Base-by-base conservation (phyloP, 2,113 vertebrate genomes). In the Dicerorhinus sumatrensis region DNA sequence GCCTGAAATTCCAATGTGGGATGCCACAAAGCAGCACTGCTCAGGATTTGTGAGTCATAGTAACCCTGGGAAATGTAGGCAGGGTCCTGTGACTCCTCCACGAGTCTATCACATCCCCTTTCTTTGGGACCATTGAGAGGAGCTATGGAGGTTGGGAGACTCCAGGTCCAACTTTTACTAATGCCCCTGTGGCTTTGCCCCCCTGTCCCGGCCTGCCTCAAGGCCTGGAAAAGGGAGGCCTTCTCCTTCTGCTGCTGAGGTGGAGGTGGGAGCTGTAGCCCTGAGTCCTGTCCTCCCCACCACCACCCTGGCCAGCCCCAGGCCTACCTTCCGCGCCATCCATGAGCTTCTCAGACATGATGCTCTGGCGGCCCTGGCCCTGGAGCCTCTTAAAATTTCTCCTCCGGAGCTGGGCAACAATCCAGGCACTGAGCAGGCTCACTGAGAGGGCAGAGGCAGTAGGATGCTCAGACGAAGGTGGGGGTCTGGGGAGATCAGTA, bases 391-490 rank as follows among this genome's bases (percentile, higher is more conserved):
- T 99, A 97, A 99, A 99, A 90, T 98, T 98, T 94, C 97, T 98
- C 91, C 98, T 99, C n/a, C 99, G 97, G 36, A 98, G 98, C 56
- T 87, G 97, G 54, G 98, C 99, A 94, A 99, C 99, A 92, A 99
- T 94, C 25, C 93, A 99, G 51, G 99, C 99, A 83, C 98, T 97
- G 4, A 99, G 97, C 84, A 99, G 98, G 95, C 99, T 99, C 84
- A 99, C 99, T 99, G 98, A 86, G 69, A n/a, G 51, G 46, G 84
- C n/a, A 92, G 96, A 89, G 17, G 25, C 39, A 92, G 76, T 6
- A 88, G 58, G 77, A 27, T 48, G 29, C 73, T 63, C 79, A 94
- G 36, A 58, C 76, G 82, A 70, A 39, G 46, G 86, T 39, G 17
- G 29, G 4, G 13, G 5, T n/a, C 16, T 13, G 18, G 14, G 9